Percentiles rank a stretch among this genome's conserved stretches.
Conservation (phyloP, 2,888 invertebrate species). For the Mesorhabditis spiculigera region DNA sequence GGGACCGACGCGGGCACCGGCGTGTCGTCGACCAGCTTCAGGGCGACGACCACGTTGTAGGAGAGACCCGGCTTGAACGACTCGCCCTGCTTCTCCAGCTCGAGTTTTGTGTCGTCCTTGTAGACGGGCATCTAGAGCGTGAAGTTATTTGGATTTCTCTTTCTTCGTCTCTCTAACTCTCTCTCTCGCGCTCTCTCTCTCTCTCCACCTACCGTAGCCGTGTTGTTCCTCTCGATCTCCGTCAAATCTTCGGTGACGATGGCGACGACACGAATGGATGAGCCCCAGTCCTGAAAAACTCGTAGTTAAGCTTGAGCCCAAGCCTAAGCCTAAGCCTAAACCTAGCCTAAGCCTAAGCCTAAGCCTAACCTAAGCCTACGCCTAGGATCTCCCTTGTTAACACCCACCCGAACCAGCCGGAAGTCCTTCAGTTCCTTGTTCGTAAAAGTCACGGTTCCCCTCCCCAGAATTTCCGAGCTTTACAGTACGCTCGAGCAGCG, state of each 20-base stretch:
- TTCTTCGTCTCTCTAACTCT: too few species aligned
- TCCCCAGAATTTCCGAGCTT: slow-evolving; percentile 52
- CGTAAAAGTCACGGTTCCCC: slow-evolving; percentile 48
- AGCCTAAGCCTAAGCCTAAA: not conserved
- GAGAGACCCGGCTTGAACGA: slow-evolving; percentile 84
- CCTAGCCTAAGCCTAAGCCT: not conserved
- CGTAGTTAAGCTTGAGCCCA: not conserved
- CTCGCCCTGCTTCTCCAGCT: slow-evolving; percentile 76
- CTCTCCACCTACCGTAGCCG: slow-evolving; percentile 31
- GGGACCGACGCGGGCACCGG: slow-evolving; percentile 50
- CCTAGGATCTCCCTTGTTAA: not conserved
- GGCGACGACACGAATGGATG: slow-evolving; percentile 80
- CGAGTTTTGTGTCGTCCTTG: slow-evolving; percentile 74
- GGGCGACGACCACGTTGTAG: slow-evolving; percentile 71
- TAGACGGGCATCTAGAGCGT: slow-evolving; percentile 71
- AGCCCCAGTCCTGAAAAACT: slow-evolving; percentile 64
- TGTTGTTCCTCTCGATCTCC: slow-evolving; percentile 55
- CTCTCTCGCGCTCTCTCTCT: not conserved
- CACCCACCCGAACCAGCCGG: slow-evolving; percentile 30
- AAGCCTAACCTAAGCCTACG: not conserved
- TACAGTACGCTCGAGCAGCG: slow-evolving; percentile 48
- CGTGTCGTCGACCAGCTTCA: slow-evolving; percentile 56
- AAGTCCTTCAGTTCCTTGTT: slow-evolving; percentile 52
- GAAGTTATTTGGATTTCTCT: not conserved
- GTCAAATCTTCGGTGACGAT: slow-evolving; percentile 86